Percentiles rank a stretch among this genome's conserved stretches.
Evolutionary conservation across 1,140 invertebrate species (phyloP).

Genomic region (Tachypleus tridentatus): DNA sequence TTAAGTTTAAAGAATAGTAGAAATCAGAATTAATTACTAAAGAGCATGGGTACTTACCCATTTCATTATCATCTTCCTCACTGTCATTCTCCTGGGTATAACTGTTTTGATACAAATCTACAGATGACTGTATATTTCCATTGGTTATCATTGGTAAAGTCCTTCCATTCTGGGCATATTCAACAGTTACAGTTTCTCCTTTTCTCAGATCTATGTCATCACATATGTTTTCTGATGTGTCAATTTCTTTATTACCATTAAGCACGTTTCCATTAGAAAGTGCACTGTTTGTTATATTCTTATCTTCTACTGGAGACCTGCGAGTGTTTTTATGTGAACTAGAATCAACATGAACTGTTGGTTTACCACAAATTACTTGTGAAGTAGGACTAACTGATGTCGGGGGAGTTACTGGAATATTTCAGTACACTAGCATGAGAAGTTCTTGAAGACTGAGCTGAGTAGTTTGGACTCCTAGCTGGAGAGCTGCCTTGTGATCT

Average conservation of each 20-base stretch:
- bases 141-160: slow-evolving; percentile 14
- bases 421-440: no score
- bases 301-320: slow-evolving; percentile 35
- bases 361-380: no score
- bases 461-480: slow-evolving; percentile 26
- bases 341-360: no score
- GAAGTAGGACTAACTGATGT: no score
- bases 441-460: slow-evolving; percentile 1
- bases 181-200: slow-evolving; percentile 12
- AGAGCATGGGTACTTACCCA: not conserved
- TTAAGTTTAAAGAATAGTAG: no score
- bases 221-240: slow-evolving; percentile 26
- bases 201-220: slow-evolving; percentile 46
- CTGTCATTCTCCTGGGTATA: slow-evolving; percentile 33
- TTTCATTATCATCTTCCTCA: slow-evolving; percentile 17
- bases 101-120: slow-evolving; percentile 52
- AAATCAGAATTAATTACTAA: no score
- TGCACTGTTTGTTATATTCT: slow-evolving; percentile 42
- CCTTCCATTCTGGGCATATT: slow-evolving; percentile 6
- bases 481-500: slow-evolving; percentile 24
- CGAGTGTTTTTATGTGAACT: no score
- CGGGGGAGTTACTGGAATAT: no score
- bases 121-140: slow-evolving; percentile 29
- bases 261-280: slow-evolving; percentile 36
- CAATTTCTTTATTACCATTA: slow-evolving; percentile 27